Conservation (phyloP, 2,888 invertebrate genomes). For the Hirtodrosophila histrioides region DNA sequence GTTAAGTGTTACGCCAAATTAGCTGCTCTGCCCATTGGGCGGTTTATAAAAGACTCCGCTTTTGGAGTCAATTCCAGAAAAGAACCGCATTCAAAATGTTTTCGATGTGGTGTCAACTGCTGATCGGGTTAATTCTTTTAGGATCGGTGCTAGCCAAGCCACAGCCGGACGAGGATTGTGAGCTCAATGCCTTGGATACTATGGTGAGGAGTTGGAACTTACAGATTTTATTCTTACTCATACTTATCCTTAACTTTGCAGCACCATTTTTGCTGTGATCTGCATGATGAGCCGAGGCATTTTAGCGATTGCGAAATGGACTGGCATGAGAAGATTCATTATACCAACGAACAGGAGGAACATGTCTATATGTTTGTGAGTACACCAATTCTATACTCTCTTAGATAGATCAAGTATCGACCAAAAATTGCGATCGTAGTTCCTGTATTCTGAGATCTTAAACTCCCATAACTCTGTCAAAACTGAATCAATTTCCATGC, state of each 20-base stretch:
- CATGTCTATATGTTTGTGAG: slow-evolving; percentile 66
- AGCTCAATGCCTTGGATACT: slow-evolving; percentile 57
- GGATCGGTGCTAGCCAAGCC: slow-evolving; percentile 20
- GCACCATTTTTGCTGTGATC: slow-evolving; percentile 76
- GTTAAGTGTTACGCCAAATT: slow-evolving; percentile 65
- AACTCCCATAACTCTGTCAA: too few species aligned
- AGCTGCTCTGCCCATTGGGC: slow-evolving; percentile 1
- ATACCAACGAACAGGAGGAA: slow-evolving; percentile 48
- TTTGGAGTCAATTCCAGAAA: too few species aligned
- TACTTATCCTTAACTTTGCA: slow-evolving; percentile 9
- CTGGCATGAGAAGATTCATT: slow-evolving; percentile 58
- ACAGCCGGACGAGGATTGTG: slow-evolving; percentile 61
- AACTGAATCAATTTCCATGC: too few species aligned
- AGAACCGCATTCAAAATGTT: slow-evolving; percentile 21
- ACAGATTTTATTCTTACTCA: too few species aligned
- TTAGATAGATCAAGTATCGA: too few species aligned
- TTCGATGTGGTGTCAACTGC: slow-evolving; percentile 6
- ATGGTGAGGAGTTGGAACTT: slow-evolving; percentile 59
- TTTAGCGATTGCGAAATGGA: slow-evolving; percentile 63
- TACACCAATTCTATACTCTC: neutral
- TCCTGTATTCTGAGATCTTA: too few species aligned
- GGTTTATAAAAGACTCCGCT: slow-evolving; percentile 49
- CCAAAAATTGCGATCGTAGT: too few species aligned
- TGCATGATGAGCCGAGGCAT: slow-evolving; percentile 70
- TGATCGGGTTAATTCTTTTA: slow-evolving; percentile 6